These are phyloP conservation scores for Disparrhopalites patrizii DNA, from an alignment of 2,888 invertebrate genomes.

Conservation along the genomic window DNA sequence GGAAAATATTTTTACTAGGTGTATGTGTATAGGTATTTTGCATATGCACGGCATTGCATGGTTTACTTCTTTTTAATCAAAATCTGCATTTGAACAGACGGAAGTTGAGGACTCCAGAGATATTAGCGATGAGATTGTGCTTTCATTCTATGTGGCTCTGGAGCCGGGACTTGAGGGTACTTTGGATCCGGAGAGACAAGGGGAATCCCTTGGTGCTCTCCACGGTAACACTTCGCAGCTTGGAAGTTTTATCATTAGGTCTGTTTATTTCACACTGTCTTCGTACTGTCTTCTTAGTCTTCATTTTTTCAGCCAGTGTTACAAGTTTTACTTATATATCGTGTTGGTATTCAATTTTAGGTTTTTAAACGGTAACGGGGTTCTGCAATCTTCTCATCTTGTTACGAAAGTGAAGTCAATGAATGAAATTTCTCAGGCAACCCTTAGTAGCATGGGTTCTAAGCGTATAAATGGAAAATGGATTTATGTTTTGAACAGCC, in stretches of 20 bases:
- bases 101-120: conserved; percentile 31
- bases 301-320: no score
- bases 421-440: conserved; percentile 40
- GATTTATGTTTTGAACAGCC: conserved; percentile 37
- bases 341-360: no score
- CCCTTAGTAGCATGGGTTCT: conserved; percentile 39
- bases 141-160: conserved; percentile 45
- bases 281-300: no score
- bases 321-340: background rate
- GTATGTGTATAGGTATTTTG: background rate
- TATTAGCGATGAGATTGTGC: conserved; percentile 48
- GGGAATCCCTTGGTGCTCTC: conserved; percentile 57
- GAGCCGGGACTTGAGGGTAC: conserved; percentile 41
- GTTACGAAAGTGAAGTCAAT: conserved; percentile 38
- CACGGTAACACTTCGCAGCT: conserved; percentile 72
- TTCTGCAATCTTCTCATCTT: conserved; percentile 34
- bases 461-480: conserved; percentile 39
- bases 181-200: conserved; percentile 34
- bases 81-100: background rate
- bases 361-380: conserved; percentile 38
- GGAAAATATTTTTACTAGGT: background rate
- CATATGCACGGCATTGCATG: background rate
- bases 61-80: background rate
- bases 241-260: conserved; percentile 67
- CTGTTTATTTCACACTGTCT: no score